phyloP scores from a whole-genome alignment of 2,797 vertebrate genomes.

The Sparus aurata region DNA sequence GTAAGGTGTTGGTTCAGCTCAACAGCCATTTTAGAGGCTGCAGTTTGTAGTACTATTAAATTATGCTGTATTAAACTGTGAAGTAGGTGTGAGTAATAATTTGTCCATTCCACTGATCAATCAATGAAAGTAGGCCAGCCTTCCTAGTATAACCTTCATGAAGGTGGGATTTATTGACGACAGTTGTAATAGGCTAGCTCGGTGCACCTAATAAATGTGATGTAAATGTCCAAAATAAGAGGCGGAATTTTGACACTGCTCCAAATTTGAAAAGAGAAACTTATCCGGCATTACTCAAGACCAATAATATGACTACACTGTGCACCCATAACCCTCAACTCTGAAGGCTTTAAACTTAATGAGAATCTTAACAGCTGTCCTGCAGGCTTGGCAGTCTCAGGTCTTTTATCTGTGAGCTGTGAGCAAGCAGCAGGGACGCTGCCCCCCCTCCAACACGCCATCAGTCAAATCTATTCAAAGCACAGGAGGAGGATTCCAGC shows the following conservation, averaged over 20 bases:
- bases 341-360: constrained; percentile 27
- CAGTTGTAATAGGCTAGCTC: background rate
- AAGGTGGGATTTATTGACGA: background rate
- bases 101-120: background rate
- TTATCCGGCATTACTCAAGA: background rate
- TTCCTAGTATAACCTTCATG: background rate
- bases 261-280: background rate
- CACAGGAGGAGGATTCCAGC: constrained; percentile 46
- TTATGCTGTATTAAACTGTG: background rate
- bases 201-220: background rate
- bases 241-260: background rate
- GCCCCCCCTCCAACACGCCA: constrained; percentile 26
- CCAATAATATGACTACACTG: background rate
- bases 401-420: constrained; percentile 46
- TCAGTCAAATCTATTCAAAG: constrained; percentile 69
- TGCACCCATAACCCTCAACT: background rate
- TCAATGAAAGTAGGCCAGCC: background rate
- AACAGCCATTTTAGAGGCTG: background rate
- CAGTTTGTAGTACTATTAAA: background rate
- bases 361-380: constrained; percentile 57
- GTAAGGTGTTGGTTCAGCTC: background rate
- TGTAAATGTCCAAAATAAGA: background rate
- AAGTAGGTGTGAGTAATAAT: background rate
- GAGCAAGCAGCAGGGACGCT: constrained; percentile 15
- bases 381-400: constrained; percentile 25